Conservation (phyloP, 2,113 vertebrate genomes). For the Python bivittatus region DNA sequence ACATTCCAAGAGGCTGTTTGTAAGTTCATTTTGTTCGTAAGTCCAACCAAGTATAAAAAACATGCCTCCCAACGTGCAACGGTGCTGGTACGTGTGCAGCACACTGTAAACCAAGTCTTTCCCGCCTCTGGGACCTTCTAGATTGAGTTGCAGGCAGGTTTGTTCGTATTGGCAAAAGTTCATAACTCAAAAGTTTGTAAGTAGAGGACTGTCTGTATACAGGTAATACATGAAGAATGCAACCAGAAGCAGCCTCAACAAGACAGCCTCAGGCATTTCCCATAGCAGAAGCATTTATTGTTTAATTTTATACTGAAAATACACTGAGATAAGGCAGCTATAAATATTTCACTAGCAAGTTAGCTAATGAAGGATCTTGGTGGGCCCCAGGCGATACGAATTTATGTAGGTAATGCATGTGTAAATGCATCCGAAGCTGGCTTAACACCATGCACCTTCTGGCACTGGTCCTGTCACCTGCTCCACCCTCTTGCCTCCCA, state of each 20-base stretch:
- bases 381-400: not conserved
- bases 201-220: no score
- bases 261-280: not conserved
- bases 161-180: no score
- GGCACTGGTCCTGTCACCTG: not conserved
- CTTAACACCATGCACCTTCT: not conserved
- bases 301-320: not conserved
- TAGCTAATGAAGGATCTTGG: not conserved
- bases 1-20: no score
- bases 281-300: not conserved
- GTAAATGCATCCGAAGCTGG: not conserved
- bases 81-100: no score
- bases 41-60: no score
- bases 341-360: not conserved
- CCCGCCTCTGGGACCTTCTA: no score
- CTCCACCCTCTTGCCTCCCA: not conserved
- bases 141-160: no score
- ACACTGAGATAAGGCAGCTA: not conserved
- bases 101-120: no score
- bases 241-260: not conserved
- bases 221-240: not conserved
- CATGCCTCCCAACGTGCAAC: no score
- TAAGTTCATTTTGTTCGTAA: no score
- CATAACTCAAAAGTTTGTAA: no score
- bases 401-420: not conserved